Conservation (phyloP, 1,140 invertebrate genomes). For the Lamellibrachia luymesi region DNA sequence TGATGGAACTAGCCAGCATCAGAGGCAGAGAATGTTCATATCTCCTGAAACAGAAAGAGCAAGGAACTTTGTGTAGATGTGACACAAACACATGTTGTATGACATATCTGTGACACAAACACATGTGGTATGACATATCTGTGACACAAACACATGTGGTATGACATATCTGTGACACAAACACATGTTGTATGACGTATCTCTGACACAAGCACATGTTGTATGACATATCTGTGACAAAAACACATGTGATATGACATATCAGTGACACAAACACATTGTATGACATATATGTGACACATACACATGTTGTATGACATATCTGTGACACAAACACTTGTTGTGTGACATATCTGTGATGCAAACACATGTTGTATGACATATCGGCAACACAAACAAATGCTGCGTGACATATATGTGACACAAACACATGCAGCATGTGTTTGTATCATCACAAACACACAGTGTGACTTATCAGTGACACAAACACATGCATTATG, state of each 20-base stretch:
- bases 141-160: not conserved
- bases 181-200: not conserved
- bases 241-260: too few species aligned
- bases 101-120: not conserved
- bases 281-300: too few species aligned
- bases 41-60: not conserved
- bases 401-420: not conserved
- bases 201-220: too few species aligned
- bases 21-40: not conserved
- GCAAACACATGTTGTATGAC: too few species aligned
- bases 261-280: too few species aligned
- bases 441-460: too few species aligned
- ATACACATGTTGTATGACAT: too few species aligned
- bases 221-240: too few species aligned
- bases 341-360: too few species aligned
- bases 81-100: not conserved
- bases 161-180: not conserved
- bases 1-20: slow-evolving; percentile 34
- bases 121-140: not conserved
- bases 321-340: too few species aligned
- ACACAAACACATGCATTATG: not conserved
- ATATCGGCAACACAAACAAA: not conserved
- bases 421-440: not conserved
- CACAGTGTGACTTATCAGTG: not conserved
- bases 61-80: not conserved